These are phyloP conservation scores for Incurvaria masculella DNA, from an alignment of 2,888 invertebrate genomes.

Conservation along the genomic window DNA sequence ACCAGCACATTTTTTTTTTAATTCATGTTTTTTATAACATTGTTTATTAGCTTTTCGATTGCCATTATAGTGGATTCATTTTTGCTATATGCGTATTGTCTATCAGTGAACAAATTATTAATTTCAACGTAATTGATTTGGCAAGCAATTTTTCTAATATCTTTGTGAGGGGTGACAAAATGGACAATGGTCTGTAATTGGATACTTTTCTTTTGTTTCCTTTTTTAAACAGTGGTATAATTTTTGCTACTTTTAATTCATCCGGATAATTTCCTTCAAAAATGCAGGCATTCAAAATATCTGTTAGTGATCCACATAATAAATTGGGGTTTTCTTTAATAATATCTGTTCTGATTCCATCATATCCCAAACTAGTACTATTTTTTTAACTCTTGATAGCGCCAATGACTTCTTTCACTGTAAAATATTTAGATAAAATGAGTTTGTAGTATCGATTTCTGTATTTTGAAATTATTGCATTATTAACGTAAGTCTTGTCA, in stretches of 20 bases:
- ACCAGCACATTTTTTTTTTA: background rate
- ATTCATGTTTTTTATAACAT: background rate
- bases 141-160: slow-evolving; percentile 15
- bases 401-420: background rate
- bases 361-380: background rate
- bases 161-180: slow-evolving; percentile 4
- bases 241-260: too few relatives aligned
- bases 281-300: background rate
- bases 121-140: background rate
- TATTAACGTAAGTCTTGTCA: background rate
- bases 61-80: background rate
- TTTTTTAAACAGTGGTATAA: slow-evolving; percentile 4
- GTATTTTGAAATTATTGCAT: background rate
- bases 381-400: background rate
- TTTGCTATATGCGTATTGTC: background rate
- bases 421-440: background rate
- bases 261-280: background rate
- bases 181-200: slow-evolving; percentile 5
- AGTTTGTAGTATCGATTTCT: background rate
- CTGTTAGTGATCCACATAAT: background rate
- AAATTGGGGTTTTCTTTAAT: background rate
- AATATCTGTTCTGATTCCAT: background rate
- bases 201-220: slow-evolving; percentile 1
- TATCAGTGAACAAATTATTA: background rate
- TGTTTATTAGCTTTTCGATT: background rate